Percentiles rank a stretch among this genome's conserved stretches.
Evolutionary conservation across 2,888 invertebrate species (phyloP).

Genomic region (Drosophila mulleri): DNA sequence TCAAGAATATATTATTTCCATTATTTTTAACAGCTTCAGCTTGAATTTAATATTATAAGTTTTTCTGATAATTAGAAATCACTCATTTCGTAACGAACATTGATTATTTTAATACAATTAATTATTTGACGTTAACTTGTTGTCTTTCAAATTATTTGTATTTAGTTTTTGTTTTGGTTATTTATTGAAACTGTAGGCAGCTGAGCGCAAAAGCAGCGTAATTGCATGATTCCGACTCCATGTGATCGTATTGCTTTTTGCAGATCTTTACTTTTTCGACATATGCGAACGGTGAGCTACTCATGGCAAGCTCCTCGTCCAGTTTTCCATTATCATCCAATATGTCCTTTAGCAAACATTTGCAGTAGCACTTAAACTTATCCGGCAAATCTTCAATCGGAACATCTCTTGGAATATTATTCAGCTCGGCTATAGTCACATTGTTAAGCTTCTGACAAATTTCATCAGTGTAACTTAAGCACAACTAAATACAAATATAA

Average conservation of each 20-base stretch:
- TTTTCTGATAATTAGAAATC: background rate
- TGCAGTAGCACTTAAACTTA: constrained; percentile 1
- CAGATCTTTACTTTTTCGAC: background rate
- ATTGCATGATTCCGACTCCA: background rate
- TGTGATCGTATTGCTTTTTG: background rate
- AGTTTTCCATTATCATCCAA: background rate
- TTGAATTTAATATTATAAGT: background rate
- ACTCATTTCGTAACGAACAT: background rate
- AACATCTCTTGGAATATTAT: background rate
- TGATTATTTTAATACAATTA: too few relatives aligned
- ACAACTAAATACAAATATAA: background rate
- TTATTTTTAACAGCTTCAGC: background rate
- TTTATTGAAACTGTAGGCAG: background rate
- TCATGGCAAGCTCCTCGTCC: background rate
- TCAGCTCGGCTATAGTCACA: background rate
- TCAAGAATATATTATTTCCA: background rate
- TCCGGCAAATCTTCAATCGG: background rate
- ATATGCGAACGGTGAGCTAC: rapidly evolving
- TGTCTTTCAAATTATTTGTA: too few relatives aligned
- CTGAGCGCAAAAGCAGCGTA: background rate
- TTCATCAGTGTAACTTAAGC: background rate
- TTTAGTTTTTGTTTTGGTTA: background rate
- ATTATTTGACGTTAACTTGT: too few relatives aligned
- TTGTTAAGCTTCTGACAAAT: background rate
- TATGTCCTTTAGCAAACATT: background rate